Conservation (phyloP, 2,888 invertebrate genomes). For the Nebria salina region DNA sequence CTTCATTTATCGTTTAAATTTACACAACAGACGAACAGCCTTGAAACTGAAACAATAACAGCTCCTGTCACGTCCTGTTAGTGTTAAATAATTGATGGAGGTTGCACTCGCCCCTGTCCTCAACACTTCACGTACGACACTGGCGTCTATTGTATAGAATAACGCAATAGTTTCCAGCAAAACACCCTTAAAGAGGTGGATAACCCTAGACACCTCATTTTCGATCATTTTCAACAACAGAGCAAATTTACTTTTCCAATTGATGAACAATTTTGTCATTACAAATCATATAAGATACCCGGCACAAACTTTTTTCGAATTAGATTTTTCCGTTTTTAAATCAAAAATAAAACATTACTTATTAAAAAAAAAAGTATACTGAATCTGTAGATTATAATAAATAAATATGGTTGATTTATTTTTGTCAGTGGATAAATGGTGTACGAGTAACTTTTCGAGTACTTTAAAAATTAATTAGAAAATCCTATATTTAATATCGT, state of each 20-base stretch:
- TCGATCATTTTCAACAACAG: not conserved
- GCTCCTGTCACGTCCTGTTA: not conserved
- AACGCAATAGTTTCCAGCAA: not conserved
- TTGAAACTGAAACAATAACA: constrained; percentile 1
- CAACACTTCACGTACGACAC: not conserved
- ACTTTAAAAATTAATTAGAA: too few species aligned
- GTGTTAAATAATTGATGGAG: not conserved
- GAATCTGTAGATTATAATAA: too few species aligned
- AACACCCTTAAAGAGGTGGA: not conserved
- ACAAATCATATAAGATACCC: not conserved
- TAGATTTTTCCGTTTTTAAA: too few species aligned
- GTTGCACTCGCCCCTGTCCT: not conserved
- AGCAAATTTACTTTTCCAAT: not conserved
- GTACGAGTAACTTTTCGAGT: too few species aligned
- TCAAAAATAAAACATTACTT: too few species aligned
- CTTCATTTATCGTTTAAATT: not conserved
- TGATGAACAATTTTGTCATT: constrained; percentile 1
- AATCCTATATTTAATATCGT: too few species aligned
- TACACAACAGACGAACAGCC: not conserved
- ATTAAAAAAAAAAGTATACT: too few species aligned
- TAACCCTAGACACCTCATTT: not conserved
- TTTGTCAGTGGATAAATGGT: too few species aligned
- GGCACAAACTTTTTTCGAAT: too few species aligned
- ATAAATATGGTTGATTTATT: too few species aligned
- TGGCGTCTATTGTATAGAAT: not conserved